Evolutionary conservation across 2,888 invertebrate species (phyloP).

Genomic region (Cheilosia impressa): DNA sequence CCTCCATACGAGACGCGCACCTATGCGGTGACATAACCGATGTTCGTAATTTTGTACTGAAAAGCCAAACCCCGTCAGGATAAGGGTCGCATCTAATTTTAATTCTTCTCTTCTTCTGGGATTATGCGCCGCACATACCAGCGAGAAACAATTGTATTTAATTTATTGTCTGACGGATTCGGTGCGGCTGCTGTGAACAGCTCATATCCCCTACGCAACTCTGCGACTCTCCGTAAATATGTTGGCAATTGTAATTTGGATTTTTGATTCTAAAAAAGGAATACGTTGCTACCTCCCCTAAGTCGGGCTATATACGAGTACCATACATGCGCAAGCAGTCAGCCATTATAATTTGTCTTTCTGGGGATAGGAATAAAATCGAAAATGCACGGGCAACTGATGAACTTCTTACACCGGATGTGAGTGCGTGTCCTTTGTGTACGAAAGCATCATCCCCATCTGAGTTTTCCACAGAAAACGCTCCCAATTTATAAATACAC

Average conservation of each 20-base stretch:
- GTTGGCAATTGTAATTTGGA: conserved; percentile 67
- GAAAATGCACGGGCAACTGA: conserved; percentile 43
- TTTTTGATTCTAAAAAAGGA: conserved; percentile 66
- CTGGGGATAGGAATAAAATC: conserved; percentile 53
- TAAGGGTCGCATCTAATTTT: conserved; percentile 50
- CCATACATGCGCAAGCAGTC: conserved; percentile 35
- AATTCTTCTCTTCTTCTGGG: conserved; percentile 11
- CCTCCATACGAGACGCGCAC: conserved; percentile 1
- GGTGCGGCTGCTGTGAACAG: conserved; percentile 49
- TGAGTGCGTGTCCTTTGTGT: conserved; percentile 58
- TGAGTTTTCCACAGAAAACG: conserved; percentile 59
- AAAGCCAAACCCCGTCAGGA: conserved; percentile 40
- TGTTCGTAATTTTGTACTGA: conserved; percentile 27
- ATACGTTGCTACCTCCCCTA: conserved; percentile 68
- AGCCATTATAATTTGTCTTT: conserved; percentile 67
- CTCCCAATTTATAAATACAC: conserved; percentile 59
- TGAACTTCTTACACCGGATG: conserved; percentile 67
- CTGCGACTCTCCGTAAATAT: conserved; percentile 58
- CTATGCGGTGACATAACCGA: conserved; percentile 32
- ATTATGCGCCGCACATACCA: conserved; percentile 21
- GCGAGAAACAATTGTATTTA: conserved; percentile 63
- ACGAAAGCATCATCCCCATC: conserved; percentile 64
- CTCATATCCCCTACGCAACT: conserved; percentile 30
- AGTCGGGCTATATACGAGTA: conserved; percentile 16
- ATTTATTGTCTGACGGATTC: conserved; percentile 67